A percentile compares a stretch with the other conserved stretches of the same genome.
Conservation (phyloP, 1,140 invertebrate species). For the Caenorhabditis tropicalis region DNA sequence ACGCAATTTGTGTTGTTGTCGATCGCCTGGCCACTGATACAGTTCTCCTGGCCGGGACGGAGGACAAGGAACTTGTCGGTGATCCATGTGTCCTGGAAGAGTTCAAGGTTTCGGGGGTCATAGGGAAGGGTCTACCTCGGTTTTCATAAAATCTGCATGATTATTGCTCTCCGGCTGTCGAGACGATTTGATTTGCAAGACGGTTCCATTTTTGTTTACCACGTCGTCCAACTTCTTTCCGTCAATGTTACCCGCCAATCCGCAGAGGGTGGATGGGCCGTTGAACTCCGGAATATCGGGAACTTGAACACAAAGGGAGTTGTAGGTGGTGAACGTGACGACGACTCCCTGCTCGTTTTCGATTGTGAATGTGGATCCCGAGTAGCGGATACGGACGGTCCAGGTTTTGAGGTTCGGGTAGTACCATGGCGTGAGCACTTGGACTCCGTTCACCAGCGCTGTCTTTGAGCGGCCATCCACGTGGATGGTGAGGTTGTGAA, state of each 20-base stretch:
- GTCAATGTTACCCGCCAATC: slow-evolving; percentile 59
- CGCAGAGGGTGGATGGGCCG: slow-evolving; percentile 54
- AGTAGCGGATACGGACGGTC: background rate
- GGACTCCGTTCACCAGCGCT: slow-evolving; percentile 32
- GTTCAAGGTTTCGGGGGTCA: too few species aligned
- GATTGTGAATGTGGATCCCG: background rate
- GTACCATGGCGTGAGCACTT: slow-evolving; percentile 17
- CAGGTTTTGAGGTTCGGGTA: background rate
- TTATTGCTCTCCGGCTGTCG: slow-evolving; percentile 7
- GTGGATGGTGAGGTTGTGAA: slow-evolving; percentile 49
- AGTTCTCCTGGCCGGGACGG: slow-evolving; percentile 34
- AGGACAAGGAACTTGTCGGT: slow-evolving; percentile 51
- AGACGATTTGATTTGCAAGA: background rate
- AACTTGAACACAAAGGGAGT: slow-evolving; percentile 36
- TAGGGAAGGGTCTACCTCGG: background rate
- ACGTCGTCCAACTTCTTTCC: slow-evolving; percentile 54
- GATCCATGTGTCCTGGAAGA: slow-evolving; percentile 54
- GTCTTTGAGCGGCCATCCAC: slow-evolving; percentile 32
- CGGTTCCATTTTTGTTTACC: slow-evolving; percentile 11
- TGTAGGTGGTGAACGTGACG: slow-evolving; percentile 22
- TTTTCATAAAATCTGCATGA: background rate
- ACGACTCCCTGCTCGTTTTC: slow-evolving; percentile 27
- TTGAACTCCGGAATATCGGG: slow-evolving; percentile 58
- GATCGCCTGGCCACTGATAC: slow-evolving; percentile 49
- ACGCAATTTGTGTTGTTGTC: slow-evolving; percentile 51